Evolutionary conservation across 2,113 vertebrate genomes (phyloP).

Genomic region (Lepus americanus): DNA sequence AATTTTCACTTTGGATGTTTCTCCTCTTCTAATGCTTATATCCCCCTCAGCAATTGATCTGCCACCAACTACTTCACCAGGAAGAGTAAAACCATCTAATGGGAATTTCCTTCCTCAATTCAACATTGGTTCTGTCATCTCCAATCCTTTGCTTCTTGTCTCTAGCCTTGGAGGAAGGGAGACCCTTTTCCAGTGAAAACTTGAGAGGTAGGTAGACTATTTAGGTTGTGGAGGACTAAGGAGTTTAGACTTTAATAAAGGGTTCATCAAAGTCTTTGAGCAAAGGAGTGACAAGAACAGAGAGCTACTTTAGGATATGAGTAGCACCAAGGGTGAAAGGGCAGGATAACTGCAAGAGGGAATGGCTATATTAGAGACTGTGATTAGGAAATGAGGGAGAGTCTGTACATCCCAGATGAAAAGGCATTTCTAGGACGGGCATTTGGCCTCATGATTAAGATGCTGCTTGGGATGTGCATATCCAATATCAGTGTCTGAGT

Average conservation of each 20-base stretch:
- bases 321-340: neutral
- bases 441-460: no score
- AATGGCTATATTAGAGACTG: neutral
- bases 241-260: neutral
- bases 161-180: constrained; percentile 4
- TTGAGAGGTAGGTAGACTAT: neutral
- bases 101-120: constrained; percentile 15
- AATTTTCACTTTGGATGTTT: neutral
- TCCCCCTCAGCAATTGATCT: neutral
- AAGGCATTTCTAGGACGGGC: neutral
- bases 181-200: neutral
- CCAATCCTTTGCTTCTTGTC: neutral
- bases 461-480: no score
- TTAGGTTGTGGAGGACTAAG: neutral
- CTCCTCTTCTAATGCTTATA: neutral
- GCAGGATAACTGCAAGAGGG: neutral
- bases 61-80: neutral
- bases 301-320: neutral
- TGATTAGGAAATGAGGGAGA: neutral
- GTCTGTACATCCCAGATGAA: neutral
- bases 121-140: neutral
- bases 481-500: no score
- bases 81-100: neutral
- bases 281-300: neutral
- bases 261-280: neutral